phyloP scores from a whole-genome alignment of 2,113 vertebrate genomes.

The Myanophis thanlyinensis region DNA sequence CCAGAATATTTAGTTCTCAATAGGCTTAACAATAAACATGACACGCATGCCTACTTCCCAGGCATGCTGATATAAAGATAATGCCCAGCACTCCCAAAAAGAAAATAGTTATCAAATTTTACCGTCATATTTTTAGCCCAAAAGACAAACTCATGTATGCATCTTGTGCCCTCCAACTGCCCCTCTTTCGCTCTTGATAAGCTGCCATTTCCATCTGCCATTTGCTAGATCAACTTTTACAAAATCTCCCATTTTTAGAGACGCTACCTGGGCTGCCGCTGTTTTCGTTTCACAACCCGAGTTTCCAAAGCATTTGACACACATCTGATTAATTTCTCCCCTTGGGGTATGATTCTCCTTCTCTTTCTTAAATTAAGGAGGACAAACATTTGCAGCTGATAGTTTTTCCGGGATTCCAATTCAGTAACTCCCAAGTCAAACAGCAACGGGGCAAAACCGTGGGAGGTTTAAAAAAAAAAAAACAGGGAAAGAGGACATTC shows the following conservation, averaged over 20 bases:
- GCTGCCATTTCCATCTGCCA: not conserved
- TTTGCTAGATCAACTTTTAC: not conserved
- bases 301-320: not conserved
- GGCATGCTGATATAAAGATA: not conserved
- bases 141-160: not conserved
- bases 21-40: not conserved
- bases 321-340: not conserved
- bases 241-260: not conserved
- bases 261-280: not conserved
- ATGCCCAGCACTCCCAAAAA: not conserved
- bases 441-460: slow-evolving; percentile 42
- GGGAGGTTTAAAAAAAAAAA: no score
- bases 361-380: not conserved
- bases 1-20: not conserved
- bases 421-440: slow-evolving; percentile 13
- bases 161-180: not conserved
- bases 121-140: not conserved
- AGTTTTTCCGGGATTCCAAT: not conserved
- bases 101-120: not conserved
- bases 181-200: not conserved
- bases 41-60: not conserved
- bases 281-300: not conserved
- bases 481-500: not conserved
- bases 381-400: not conserved
- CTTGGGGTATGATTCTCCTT: not conserved